phyloP scores from a whole-genome alignment of 2,797 vertebrate genomes.

The Avahi laniger region DNA sequence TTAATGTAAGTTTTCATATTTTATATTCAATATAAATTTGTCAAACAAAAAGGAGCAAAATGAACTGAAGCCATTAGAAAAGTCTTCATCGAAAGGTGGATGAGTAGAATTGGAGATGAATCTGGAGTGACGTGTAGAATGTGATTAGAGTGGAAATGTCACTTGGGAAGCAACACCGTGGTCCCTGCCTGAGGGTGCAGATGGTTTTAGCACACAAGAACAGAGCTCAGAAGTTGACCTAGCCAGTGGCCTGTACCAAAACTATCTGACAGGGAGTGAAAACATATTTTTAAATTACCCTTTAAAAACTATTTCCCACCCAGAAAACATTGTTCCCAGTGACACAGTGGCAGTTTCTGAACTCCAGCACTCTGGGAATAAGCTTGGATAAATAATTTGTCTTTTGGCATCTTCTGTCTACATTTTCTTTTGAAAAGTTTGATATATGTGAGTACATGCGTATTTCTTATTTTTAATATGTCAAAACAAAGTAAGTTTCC shows the following conservation, averaged over 20 bases:
- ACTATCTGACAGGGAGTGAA: too few relatives aligned
- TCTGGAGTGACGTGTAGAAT: not conserved
- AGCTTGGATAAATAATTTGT: not conserved
- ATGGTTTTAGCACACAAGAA: rapidly evolving
- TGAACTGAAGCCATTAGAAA: not conserved
- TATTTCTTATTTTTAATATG: not conserved
- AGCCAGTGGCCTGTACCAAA: rapidly evolving
- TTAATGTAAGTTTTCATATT: not conserved
- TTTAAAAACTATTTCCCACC: not conserved
- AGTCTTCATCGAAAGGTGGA: not conserved
- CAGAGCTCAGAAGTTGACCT: not conserved
- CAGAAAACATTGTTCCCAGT: not conserved
- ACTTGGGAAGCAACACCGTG: not conserved
- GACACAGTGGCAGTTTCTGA: not conserved
- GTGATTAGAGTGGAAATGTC: too few relatives aligned
- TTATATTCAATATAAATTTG: not conserved
- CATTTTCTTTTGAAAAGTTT: not conserved
- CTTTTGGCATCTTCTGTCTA: not conserved
- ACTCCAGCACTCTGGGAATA: too few relatives aligned
- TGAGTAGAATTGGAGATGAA: not conserved
- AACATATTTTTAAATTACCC: not conserved
- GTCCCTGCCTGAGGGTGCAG: too few relatives aligned
- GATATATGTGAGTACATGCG: not conserved
- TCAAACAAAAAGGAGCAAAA: not conserved
- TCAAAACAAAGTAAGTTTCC: not conserved